These are phyloP conservation scores for Pemphigus obesinymphae DNA, from an alignment of 1,140 invertebrate species.

Conservation along the genomic window DNA sequence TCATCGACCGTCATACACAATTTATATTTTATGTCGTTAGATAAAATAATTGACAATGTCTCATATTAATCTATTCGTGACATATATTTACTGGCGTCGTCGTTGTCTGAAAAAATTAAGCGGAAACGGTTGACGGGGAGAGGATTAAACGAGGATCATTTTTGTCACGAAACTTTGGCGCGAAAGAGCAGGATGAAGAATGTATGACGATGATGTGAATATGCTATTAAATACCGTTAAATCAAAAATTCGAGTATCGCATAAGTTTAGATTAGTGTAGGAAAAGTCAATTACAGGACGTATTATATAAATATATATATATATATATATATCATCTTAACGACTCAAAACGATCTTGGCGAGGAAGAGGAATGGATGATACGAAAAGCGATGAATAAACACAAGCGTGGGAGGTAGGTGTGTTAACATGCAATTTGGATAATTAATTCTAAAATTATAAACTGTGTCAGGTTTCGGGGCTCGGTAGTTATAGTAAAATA, in stretches of 20 bases:
- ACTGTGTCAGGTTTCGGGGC: background rate
- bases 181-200: no score
- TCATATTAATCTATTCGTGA: background rate
- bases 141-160: background rate
- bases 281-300: background rate
- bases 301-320: no score
- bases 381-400: no score
- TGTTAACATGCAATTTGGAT: background rate
- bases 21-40: background rate
- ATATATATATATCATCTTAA: no score
- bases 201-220: background rate
- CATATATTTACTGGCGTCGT: background rate
- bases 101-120: background rate
- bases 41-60: background rate
- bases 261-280: background rate
- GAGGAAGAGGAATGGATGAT: no score
- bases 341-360: no score
- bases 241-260: background rate
- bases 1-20: background rate
- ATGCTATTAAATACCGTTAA: background rate
- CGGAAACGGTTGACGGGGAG: background rate
- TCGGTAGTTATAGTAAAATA: background rate
- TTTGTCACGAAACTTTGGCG: background rate
- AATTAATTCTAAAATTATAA: background rate
- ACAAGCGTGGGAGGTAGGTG: background rate